Evolutionary conservation across 2,888 invertebrate genomes (phyloP).

Genomic region (Lasioglossum oenotherae): DNA sequence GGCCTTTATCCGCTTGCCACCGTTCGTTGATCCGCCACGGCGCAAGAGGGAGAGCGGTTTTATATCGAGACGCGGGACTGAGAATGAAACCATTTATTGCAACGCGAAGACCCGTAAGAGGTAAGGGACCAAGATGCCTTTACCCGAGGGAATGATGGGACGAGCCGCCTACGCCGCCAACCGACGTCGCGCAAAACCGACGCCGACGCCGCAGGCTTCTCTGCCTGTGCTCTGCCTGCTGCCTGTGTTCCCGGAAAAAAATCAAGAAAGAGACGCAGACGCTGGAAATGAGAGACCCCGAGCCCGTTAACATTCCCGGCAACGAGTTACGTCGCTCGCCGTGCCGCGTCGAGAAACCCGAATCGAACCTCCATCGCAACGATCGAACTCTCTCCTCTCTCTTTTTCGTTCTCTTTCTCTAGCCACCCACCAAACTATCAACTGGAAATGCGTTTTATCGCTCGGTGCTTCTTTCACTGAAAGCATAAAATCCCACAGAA

Average conservation of each 20-base stretch:
- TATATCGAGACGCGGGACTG: constrained; percentile 74
- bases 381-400: constrained; percentile 27
- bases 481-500: constrained; percentile 6
- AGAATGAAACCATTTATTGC: constrained; percentile 83
- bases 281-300: constrained; percentile 63
- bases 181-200: background rate
- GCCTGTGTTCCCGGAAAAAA: constrained; percentile 60
- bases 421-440: constrained; percentile 3
- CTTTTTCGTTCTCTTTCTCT: background rate
- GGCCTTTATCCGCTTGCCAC: constrained; percentile 39
- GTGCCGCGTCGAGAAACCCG: constrained; percentile 12
- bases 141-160: constrained; percentile 71
- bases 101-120: constrained; percentile 72
- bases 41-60: constrained; percentile 66
- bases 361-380: constrained; percentile 26
- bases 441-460: constrained; percentile 22
- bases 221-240: constrained; percentile 10
- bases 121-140: constrained; percentile 69
- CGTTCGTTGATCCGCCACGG: constrained; percentile 40
- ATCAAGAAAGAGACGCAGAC: constrained; percentile 58
- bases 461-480: constrained; percentile 2
- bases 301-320: constrained; percentile 55
- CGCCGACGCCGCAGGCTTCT: constrained; percentile 52
- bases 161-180: constrained; percentile 37
- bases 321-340: constrained; percentile 32